These are phyloP conservation scores for Psilanteris sp. DNA, from an alignment of 1,140 invertebrate species.

Conservation along the genomic window DNA sequence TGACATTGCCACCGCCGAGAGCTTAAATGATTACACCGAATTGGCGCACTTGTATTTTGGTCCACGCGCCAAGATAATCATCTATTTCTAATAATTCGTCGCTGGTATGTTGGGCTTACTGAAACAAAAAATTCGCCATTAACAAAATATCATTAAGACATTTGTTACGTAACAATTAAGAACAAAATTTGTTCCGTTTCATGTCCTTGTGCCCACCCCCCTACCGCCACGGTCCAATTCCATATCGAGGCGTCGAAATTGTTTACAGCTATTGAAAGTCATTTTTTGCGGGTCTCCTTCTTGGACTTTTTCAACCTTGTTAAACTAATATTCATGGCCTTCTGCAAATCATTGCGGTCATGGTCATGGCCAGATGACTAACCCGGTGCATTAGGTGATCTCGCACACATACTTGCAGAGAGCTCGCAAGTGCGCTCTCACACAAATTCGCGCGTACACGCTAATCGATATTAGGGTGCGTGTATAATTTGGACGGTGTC, in stretches of 20 bases:
- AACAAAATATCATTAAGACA: too few relatives aligned
- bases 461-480: constrained; percentile 29
- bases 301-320: constrained; percentile 1
- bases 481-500: constrained; percentile 21
- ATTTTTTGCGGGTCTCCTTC: constrained; percentile 1
- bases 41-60: constrained; percentile 5
- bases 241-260: too few relatives aligned
- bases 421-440: constrained; percentile 14
- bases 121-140: too few relatives aligned
- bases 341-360: constrained; percentile 55
- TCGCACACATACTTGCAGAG: constrained; percentile 27
- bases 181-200: too few relatives aligned
- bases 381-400: constrained; percentile 49
- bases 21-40: constrained; percentile 37
- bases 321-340: constrained; percentile 38
- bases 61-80: constrained; percentile 6
- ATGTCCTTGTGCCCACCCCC: too few relatives aligned
- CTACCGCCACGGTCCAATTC: too few relatives aligned
- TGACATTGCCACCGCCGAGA: constrained; percentile 20
- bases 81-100: too few relatives aligned
- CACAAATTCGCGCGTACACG: constrained; percentile 6
- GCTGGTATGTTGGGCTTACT: too few relatives aligned
- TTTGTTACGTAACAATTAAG: too few relatives aligned
- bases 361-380: constrained; percentile 53
- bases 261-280: too few relatives aligned